A percentile compares a stretch with the other conserved stretches of the same genome.
These are phyloP conservation scores for Chaetodon auriga DNA, from an alignment of 2,113 vertebrate species.

Conservation along the genomic window DNA sequence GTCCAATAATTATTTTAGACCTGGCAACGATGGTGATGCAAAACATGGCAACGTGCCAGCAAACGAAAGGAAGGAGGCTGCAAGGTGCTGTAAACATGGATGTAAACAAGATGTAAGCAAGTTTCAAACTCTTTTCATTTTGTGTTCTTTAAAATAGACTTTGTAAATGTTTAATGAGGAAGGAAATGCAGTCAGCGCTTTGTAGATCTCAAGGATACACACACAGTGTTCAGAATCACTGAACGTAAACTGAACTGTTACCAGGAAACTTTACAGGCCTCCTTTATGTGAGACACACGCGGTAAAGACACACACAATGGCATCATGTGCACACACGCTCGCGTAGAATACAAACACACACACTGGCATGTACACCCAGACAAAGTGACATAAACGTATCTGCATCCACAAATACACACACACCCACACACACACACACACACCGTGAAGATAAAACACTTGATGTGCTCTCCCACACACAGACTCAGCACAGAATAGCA, in stretches of 20 bases:
- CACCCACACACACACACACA: neutral
- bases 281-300: neutral
- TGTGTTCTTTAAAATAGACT: too few relatives aligned
- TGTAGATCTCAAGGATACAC: neutral
- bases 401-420: slow-evolving; percentile 31
- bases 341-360: neutral
- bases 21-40: neutral
- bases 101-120: neutral
- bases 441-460: slow-evolving; percentile 38
- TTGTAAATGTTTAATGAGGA: neutral
- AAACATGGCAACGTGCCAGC: neutral
- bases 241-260: neutral
- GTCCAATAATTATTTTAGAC: neutral
- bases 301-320: neutral
- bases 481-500: slow-evolving; percentile 49
- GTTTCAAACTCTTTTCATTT: too few relatives aligned
- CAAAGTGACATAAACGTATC: neutral
- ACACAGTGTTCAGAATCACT: neutral
- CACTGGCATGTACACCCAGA: neutral
- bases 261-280: neutral
- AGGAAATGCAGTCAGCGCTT: neutral
- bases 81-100: neutral
- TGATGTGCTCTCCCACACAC: slow-evolving; percentile 52
- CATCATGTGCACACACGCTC: neutral
- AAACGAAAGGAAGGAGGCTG: neutral